Percentiles rank a stretch among this genome's conserved stretches.
phyloP scores from a whole-genome alignment of 2,113 vertebrate genomes.

The Emydura subglobosa region DNA sequence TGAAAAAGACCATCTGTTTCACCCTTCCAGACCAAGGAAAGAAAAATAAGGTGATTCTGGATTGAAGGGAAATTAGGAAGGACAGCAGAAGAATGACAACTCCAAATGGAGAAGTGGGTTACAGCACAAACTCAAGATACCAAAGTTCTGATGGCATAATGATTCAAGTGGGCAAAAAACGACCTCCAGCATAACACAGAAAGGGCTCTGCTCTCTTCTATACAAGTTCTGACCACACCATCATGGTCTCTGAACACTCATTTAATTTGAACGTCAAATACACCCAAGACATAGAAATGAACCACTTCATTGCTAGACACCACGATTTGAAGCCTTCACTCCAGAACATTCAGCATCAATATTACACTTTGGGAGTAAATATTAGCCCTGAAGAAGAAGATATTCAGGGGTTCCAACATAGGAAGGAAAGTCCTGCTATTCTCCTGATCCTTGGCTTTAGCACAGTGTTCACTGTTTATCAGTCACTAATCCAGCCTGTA shows the following conservation, averaged over 20 bases:
- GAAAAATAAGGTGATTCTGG: background rate
- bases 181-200: background rate
- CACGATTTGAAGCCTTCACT: background rate
- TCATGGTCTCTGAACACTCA: background rate
- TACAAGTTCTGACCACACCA: background rate
- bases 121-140: background rate
- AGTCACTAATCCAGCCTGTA: background rate
- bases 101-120: background rate
- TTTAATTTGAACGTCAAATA: background rate
- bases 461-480: too few relatives aligned
- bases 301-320: background rate
- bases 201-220: background rate
- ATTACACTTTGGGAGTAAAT: background rate
- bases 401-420: background rate
- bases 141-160: background rate
- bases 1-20: background rate
- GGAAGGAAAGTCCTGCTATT: background rate
- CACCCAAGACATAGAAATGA: background rate
- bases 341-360: background rate
- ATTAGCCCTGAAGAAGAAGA: background rate
- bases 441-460: background rate
- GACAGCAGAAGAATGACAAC: background rate
- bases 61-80: background rate
- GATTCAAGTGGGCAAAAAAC: background rate
- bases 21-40: background rate